Conservation (phyloP, 2,888 invertebrate species). For the Synanthedon myopaeformis region DNA sequence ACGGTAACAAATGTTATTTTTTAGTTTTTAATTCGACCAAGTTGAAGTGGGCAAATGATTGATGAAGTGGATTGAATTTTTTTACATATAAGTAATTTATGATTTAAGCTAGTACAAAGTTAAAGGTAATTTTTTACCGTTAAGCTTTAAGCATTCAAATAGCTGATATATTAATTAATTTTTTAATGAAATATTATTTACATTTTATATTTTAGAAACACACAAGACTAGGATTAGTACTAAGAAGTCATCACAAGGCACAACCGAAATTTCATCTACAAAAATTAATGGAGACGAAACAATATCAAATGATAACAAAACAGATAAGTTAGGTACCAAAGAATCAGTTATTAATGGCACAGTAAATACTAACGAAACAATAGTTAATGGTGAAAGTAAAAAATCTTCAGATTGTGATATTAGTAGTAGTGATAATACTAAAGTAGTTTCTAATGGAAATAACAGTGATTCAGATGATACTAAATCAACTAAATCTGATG, state of each 20-base stretch:
- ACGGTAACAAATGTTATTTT: background rate
- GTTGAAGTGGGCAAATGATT: too few species aligned
- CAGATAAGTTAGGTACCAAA: slow-evolving; percentile 55
- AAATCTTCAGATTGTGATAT: slow-evolving; percentile 65
- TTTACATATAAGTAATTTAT: too few species aligned
- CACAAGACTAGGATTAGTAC: slow-evolving; percentile 38
- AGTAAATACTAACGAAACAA: slow-evolving; percentile 33
- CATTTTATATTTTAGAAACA: slow-evolving; percentile 38
- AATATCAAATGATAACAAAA: slow-evolving; percentile 34
- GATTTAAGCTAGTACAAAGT: too few species aligned
- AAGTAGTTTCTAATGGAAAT: slow-evolving; percentile 63
- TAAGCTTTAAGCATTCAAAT: too few species aligned
- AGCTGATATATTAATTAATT: background rate
- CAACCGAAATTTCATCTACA: slow-evolving; percentile 27
- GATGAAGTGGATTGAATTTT: too few species aligned
- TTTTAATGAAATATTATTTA: background rate
- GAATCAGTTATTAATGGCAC: slow-evolving; percentile 58
- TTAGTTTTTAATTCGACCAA: background rate
- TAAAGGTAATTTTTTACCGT: too few species aligned
- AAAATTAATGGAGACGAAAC: slow-evolving; percentile 48
- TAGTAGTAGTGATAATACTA: slow-evolving; percentile 62
- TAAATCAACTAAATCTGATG: slow-evolving; percentile 53
- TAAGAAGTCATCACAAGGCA: slow-evolving; percentile 40
- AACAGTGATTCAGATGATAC: slow-evolving; percentile 52
- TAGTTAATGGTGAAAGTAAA: slow-evolving; percentile 55